These are phyloP conservation scores for Steinernema hermaphroditum DNA, from an alignment of 2,888 invertebrate species.

Conservation along the genomic window DNA sequence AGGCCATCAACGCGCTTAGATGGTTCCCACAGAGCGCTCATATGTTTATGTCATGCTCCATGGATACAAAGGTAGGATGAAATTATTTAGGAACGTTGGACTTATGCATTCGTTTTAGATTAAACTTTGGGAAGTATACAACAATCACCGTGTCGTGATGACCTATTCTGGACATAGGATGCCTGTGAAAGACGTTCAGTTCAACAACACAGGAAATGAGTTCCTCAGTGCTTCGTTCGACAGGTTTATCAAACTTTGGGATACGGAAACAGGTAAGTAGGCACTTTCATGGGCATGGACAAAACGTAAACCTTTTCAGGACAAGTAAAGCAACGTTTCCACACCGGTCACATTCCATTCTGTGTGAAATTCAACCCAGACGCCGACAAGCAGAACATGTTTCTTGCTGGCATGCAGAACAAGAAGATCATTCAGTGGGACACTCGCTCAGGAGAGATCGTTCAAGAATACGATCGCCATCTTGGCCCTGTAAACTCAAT, in stretches of 20 bases:
- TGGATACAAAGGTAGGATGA: constrained; percentile 82
- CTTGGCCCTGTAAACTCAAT: constrained; percentile 97
- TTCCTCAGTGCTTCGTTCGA: constrained; percentile 94
- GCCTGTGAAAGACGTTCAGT: constrained; percentile 91
- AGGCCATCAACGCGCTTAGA: constrained; percentile 88
- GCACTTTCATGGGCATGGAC: constrained; percentile 77
- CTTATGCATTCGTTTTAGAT: constrained; percentile 45
- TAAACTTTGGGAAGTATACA: constrained; percentile 96
- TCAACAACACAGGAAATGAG: constrained; percentile 87
- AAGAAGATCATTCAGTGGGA: constrained; percentile 99
- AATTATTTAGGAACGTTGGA: constrained; percentile 12
- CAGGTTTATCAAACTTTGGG: constrained; percentile 96
- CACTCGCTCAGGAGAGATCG: constrained; percentile 87
- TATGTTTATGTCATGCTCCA: constrained; percentile 87
- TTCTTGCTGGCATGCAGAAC: constrained; percentile 91
- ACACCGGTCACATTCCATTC: constrained; percentile 93
- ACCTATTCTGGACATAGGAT: constrained; percentile 95
- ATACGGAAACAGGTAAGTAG: constrained; percentile 92
- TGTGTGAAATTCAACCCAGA: constrained; percentile 98
- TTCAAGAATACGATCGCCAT: constrained; percentile 95
- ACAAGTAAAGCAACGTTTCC: constrained; percentile 75
- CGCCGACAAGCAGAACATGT: constrained; percentile 91
- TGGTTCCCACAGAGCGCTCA: constrained; percentile 95
- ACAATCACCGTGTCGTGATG: constrained; percentile 84
- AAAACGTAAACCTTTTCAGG: constrained; percentile 76